phyloP scores from a whole-genome alignment of 2,797 vertebrate genomes.

The Streptopelia turtur region DNA sequence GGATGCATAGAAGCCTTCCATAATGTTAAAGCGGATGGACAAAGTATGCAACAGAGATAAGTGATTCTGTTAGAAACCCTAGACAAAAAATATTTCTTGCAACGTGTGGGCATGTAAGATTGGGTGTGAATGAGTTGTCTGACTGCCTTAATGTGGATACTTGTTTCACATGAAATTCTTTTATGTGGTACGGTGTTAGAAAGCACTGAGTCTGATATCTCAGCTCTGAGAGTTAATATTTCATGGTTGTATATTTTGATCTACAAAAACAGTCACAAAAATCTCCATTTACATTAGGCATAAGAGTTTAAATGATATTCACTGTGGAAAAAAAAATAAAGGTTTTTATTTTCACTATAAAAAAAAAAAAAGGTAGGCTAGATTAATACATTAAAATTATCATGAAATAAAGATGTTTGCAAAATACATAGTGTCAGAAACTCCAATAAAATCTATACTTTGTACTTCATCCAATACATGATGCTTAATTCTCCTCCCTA shows the following conservation, averaged over 20 bases:
- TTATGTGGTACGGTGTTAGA: not conserved
- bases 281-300: rapidly evolving
- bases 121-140: not conserved
- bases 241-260: not conserved
- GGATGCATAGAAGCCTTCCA: not conserved
- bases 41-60: not conserved
- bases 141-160: not conserved
- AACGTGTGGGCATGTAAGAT: too few relatives aligned
- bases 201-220: not conserved
- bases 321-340: not conserved
- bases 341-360: not conserved
- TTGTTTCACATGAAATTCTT: not conserved
- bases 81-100: not conserved
- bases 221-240: rapidly evolving
- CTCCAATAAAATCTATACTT: not conserved
- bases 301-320: not conserved
- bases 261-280: not conserved
- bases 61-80: not conserved
- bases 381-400: not conserved
- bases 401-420: not conserved
- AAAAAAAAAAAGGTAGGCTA: not conserved
- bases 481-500: not conserved
- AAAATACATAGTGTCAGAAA: not conserved
- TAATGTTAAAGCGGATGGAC: not conserved
- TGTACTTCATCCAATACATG: not conserved